Evolutionary conservation across 2,888 invertebrate species (phyloP).

Genomic region (Drosophila fulvimacula): DNA sequence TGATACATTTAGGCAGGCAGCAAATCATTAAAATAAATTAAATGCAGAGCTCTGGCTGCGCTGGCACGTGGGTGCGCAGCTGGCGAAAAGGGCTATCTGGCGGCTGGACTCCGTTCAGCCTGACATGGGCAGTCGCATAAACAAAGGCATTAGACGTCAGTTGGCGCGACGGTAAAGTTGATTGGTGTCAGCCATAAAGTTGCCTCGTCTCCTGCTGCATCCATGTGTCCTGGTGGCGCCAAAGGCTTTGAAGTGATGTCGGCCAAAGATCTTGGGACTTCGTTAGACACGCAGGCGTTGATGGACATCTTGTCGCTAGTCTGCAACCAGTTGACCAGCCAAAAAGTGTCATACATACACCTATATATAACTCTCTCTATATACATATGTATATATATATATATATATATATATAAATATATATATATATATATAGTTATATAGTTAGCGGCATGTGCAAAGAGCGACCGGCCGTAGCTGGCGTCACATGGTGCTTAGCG

Average conservation of each 20-base stretch:
- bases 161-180: slow-evolving; percentile 64
- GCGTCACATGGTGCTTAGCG: slow-evolving; percentile 77
- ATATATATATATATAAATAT: no score
- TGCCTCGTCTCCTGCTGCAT: slow-evolving; percentile 46
- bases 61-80: slow-evolving; percentile 28
- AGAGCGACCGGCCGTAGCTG: slow-evolving; percentile 37
- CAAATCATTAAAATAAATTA: slow-evolving; percentile 68
- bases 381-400: background rate
- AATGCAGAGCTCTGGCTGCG: slow-evolving; percentile 30
- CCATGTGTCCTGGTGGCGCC: slow-evolving; percentile 65
- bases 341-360: slow-evolving; percentile 51
- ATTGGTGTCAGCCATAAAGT: slow-evolving; percentile 78
- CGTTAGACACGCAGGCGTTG: slow-evolving; percentile 79
- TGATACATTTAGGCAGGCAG: slow-evolving; percentile 52
- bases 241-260: slow-evolving; percentile 73
- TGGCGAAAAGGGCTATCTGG: slow-evolving; percentile 21
- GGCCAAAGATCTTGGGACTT: slow-evolving; percentile 58
- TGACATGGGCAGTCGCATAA: slow-evolving; percentile 47
- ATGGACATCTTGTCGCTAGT: slow-evolving; percentile 75
- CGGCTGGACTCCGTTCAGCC: background rate
- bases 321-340: slow-evolving; percentile 49
- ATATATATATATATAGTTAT: background rate
- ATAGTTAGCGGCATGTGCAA: slow-evolving; percentile 55
- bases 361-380: background rate
- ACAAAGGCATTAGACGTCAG: slow-evolving; percentile 75